Evolutionary conservation across 2,797 vertebrate genomes (phyloP).

Genomic region (Chloroceryle amazona): DNA sequence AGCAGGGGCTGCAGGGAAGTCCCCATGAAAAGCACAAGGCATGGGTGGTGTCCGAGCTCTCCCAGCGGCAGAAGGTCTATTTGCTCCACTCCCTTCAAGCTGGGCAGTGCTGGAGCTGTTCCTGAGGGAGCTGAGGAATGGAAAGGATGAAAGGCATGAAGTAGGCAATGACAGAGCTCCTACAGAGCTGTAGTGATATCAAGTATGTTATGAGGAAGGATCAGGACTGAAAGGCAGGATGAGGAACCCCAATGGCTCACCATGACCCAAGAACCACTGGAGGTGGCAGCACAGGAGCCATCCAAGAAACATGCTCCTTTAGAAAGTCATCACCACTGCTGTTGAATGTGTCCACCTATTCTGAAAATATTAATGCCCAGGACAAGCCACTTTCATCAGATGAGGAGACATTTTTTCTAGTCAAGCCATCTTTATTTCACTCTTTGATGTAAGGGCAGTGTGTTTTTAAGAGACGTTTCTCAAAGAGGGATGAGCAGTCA

Average conservation of each 20-base stretch:
- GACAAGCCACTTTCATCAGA: not conserved
- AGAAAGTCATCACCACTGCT: not conserved
- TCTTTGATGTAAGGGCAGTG: slow-evolving; percentile 41
- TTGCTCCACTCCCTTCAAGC: not conserved
- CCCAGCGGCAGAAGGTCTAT: not conserved
- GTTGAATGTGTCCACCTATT: not conserved
- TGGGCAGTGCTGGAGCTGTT: not conserved
- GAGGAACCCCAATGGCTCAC: not conserved
- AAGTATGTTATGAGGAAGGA: not conserved
- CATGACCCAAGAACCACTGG: not conserved
- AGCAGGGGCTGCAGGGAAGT: not conserved
- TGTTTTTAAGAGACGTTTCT: slow-evolving; percentile 35
- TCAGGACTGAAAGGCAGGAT: not conserved
- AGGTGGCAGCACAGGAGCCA: not conserved
- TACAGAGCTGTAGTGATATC: not conserved
- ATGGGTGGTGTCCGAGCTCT: not conserved
- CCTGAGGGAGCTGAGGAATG: not conserved
- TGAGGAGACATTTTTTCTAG: not conserved
- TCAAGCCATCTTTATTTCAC: slow-evolving; percentile 13
- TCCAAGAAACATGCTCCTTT: not conserved
- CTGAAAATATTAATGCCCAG: not conserved
- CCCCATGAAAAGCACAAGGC: not conserved
- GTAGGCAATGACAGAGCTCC: not conserved
- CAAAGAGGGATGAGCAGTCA: slow-evolving; percentile 6
- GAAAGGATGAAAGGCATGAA: not conserved